phyloP scores from a whole-genome alignment of 2,113 vertebrate species.

The Mionectes macconnelli region DNA sequence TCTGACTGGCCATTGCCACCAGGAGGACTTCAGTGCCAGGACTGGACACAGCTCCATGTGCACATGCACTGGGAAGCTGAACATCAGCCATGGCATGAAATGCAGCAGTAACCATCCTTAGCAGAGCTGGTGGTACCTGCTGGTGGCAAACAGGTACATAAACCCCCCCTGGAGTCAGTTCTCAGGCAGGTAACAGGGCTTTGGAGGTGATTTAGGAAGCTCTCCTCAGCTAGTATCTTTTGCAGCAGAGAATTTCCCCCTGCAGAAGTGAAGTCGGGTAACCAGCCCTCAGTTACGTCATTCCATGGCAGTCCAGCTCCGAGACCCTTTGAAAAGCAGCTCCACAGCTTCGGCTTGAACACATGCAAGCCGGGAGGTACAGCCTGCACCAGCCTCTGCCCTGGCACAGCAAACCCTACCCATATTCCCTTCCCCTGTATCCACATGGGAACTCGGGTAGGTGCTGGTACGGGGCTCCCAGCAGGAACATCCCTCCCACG shows the following conservation, averaged over 20 bases:
- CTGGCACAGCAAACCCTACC: background rate
- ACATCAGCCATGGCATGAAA: background rate
- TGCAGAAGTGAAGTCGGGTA: rapidly evolving
- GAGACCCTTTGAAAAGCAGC: background rate
- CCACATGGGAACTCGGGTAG: background rate
- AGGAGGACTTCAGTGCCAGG: background rate
- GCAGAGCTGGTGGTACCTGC: background rate
- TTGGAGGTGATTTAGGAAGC: background rate
- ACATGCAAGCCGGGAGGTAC: rapidly evolving
- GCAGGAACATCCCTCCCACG: background rate
- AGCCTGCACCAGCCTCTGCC: background rate
- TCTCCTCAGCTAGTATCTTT: background rate
- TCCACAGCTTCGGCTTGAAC: rapidly evolving
- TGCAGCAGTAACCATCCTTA: background rate
- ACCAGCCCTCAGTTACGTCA: background rate
- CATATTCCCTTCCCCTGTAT: background rate
- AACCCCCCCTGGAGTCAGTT: background rate
- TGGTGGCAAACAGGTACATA: background rate
- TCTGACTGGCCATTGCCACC: background rate
- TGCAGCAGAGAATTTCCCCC: background rate
- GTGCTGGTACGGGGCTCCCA: background rate
- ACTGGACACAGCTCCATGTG: background rate
- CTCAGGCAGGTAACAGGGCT: background rate
- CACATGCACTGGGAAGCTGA: rapidly evolving
- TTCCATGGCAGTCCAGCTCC: rapidly evolving